Base-by-base conservation (phyloP, 2,797 vertebrate species). In the Anguilla anguilla region DNA sequence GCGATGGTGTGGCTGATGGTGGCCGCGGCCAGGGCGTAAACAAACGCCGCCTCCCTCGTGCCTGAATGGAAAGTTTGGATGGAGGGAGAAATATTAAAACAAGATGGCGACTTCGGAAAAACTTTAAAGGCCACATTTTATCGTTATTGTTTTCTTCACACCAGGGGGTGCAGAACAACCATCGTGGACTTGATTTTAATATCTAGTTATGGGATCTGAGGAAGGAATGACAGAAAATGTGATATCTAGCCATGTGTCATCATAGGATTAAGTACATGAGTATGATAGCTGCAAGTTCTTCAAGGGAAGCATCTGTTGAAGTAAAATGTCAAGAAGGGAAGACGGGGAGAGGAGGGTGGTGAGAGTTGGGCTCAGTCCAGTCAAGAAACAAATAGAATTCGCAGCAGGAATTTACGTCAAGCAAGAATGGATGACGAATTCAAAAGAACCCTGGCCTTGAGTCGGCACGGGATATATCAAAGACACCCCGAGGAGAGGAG, bases 1-100 rank as follows among this genome's bases (percentile, higher is more conserved):
- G 99, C 98, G 85, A 99, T 98, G 92, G 98, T 97, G 94, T 99
- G 98, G 93, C 98, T 98, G 95, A 99, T 98, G 92, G 98, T 95
- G 0, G 98, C 99, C 0, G 99, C 97, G 0, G 99, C 98, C 90
- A 99, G 96, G 43, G 99, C 98, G 53, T 99, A 98, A 87, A 99
- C 97, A 88, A 99, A 99, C 0, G 99, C 98, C 1, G 98, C 96
- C 94, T 99, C 99, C 91, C 99, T 96, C 25, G 99, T 99, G 91
- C 98, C 99, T 99, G 93, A 2, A 77, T 0, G 19, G 9, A 86
- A 69, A 57, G 90, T 49, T 51, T 2, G 22, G 7, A 43, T 46
- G 1, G 15, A 7, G 74, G 3, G 59, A 17, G 17, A 17, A 25
- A 61, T 15, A 61, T 61, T 5, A 19, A 22, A 61, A 61, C 17